These are phyloP conservation scores for Yponomeuta malinellus DNA, from an alignment of 2,888 invertebrate species.

Conservation along the genomic window DNA sequence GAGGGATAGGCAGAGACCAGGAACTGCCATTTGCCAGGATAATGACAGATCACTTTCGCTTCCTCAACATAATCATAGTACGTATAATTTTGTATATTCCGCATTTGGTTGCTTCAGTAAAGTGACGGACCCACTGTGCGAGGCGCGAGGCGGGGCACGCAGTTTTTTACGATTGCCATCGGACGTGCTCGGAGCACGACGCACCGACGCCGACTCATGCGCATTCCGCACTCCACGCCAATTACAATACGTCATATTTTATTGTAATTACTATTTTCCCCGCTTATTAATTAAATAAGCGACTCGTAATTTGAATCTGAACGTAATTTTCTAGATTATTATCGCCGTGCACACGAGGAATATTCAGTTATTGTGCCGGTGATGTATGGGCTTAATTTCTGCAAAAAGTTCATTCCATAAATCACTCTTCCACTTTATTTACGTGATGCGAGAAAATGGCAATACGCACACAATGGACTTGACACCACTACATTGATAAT, in stretches of 20 bases:
- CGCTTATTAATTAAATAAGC: slow-evolving; percentile 51
- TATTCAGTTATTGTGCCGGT: not conserved
- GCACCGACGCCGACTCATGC: slow-evolving; percentile 26
- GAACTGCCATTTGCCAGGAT: too few species aligned
- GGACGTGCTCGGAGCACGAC: slow-evolving; percentile 35
- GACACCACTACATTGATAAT: too few species aligned
- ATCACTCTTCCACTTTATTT: too few species aligned
- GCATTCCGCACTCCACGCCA: slow-evolving; percentile 26
- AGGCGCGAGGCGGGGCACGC: slow-evolving; percentile 36
- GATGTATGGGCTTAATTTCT: not conserved
- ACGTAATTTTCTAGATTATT: not conserved
- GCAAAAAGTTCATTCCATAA: too few species aligned
- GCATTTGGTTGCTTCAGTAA: not conserved
- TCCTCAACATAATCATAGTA: not conserved
- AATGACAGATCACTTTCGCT: too few species aligned
- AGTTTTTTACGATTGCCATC: slow-evolving; percentile 56
- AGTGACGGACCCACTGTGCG: slow-evolving; percentile 21
- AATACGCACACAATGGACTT: too few species aligned
- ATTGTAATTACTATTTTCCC: slow-evolving; percentile 50
- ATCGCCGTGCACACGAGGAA: not conserved
- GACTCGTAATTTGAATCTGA: slow-evolving; percentile 18
- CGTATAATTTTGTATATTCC: not conserved
- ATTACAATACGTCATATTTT: slow-evolving; percentile 50
- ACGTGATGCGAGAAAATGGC: too few species aligned
- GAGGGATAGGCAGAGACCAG: too few species aligned